Evolutionary conservation across 2,797 vertebrate species (phyloP).

Genomic region (Staurois parvus): DNA sequence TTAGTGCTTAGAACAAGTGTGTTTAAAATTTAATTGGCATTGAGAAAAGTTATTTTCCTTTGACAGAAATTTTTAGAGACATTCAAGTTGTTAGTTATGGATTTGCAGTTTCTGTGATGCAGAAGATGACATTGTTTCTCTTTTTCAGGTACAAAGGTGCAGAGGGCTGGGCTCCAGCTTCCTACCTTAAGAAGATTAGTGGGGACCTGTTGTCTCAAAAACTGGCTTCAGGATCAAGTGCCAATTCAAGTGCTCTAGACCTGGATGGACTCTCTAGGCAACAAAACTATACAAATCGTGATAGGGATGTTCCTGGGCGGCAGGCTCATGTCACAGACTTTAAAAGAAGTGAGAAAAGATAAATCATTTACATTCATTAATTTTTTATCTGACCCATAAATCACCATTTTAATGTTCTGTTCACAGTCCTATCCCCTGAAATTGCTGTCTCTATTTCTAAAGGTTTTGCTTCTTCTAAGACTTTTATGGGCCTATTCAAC

Average conservation of each 20-base stretch:
- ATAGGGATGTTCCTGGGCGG: slow-evolving; percentile 78
- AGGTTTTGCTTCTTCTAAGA: no score
- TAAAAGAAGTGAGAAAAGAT: slow-evolving; percentile 78
- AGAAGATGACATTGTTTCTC: not conserved
- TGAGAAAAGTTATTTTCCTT: no score
- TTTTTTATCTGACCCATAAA: no score
- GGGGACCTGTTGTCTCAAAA: slow-evolving; percentile 84
- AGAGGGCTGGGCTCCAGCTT: slow-evolving; percentile 98
- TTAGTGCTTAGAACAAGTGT: no score
- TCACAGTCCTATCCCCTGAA: not conserved
- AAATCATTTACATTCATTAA: not conserved
- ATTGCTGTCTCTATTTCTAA: not conserved
- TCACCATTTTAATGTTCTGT: no score
- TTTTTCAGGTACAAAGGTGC: slow-evolving; percentile 87
- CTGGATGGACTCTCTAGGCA: slow-evolving; percentile 87
- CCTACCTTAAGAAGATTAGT: slow-evolving; percentile 90
- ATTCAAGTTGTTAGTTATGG: not conserved
- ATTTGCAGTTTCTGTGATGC: not conserved
- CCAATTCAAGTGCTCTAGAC: slow-evolving; percentile 85
- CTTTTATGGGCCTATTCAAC: no score
- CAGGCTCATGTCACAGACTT: slow-evolving; percentile 66
- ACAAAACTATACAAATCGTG: slow-evolving; percentile 71
- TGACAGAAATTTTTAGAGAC: no score
- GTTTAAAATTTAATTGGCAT: no score
- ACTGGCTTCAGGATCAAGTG: slow-evolving; percentile 78